Base-by-base conservation (phyloP, 37 sponge, comb jelly and placozoan species). In the Eunapius fragilis region DNA sequence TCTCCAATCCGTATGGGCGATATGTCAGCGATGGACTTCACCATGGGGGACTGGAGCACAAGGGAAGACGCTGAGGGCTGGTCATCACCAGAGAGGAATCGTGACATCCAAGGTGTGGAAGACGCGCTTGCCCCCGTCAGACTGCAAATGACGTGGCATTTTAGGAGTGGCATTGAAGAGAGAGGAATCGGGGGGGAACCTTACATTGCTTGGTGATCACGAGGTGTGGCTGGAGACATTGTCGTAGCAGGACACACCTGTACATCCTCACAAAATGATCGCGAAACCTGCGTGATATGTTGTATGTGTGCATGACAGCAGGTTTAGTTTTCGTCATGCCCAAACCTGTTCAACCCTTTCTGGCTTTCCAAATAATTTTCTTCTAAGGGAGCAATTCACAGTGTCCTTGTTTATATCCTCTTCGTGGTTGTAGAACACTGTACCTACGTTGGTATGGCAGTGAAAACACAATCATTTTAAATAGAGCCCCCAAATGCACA, bases 331-430 rank as follows among this genome's bases (percentile, higher is more conserved):
- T 17, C 14, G 6, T 10, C 14, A 10, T 17, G 1, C 1, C 19
- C 14, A 58, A 13, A 58, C 58, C 58, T 58, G 58, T 19, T 58
- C 58, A 10, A 58, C 69, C 76, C 86, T 90, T 6, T 86, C 81
- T 34, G 94, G 94, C 76, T 90, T 83, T 72, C 91, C 94, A 89
- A 93, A 93, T 38, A 93, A 82, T 58, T 93, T 93, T 74, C 94
- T 70, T 9, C 94, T 32, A 37, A 93, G 74, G 24, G 88, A 87
- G 37, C 74, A 84, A 37, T 80, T 87, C 27, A 71, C 84, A 30
- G 67, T 14, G 3, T 77, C 77, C n/a, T 24, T 22, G 31, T 84
- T 87, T 10, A 68, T 27, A 36, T 25, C 80, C 7, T 28, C 27
- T 9, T 25, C 58, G 14, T 58, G 58, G 58, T 58, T 58, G 14